Base-by-base conservation (phyloP, 2,888 invertebrate genomes). In the Sesia bembeciformis region DNA sequence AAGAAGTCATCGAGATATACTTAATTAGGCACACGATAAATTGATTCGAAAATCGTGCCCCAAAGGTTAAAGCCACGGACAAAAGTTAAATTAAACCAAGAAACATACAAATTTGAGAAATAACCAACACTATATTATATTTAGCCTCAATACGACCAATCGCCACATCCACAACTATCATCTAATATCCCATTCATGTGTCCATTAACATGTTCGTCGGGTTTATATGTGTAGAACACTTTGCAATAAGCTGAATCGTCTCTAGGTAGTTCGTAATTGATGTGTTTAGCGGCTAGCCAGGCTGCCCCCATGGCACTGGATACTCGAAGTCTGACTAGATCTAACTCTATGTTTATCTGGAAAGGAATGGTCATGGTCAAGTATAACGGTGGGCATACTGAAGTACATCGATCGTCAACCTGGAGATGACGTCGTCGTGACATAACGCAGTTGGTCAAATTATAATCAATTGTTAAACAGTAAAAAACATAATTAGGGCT, bases 261-360 rank as follows among this genome's bases (percentile, higher is more conserved):
- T 39, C 94, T 84, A 0, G 94, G 93, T 53, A 96, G 77, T 5
- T 90, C 76, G 65, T 91, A 91, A 54, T 91, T 76, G 0, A 94
- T 84, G 57, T 91, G 91, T 67, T 94, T 94, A 0, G 96, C 95
- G 0, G 95, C 97, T 42, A 97, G 84, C 83, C 95, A 95, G 0
- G 95, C 95, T 0, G 98, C 97, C 0, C 98, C 98, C 62, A 95
- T 86, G 0, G 97, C 97, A 60, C 95, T 93, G 0, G 94, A 93
- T 0, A 93, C 93, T 7, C 92, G 94, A 8, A 97, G 90, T 23
- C 90, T 90, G 7, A 96, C 86, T 5, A 98, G 60, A 59, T 91
- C 91, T 0, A 92, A 68, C 57, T 90, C 89, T 43, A 82, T 76
- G 54, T 70, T 78, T 5, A 88, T 72, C 89, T 89, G 80, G 39